phyloP scores from a whole-genome alignment of 1,140 invertebrate genomes.

The Laupala kohalensis region DNA sequence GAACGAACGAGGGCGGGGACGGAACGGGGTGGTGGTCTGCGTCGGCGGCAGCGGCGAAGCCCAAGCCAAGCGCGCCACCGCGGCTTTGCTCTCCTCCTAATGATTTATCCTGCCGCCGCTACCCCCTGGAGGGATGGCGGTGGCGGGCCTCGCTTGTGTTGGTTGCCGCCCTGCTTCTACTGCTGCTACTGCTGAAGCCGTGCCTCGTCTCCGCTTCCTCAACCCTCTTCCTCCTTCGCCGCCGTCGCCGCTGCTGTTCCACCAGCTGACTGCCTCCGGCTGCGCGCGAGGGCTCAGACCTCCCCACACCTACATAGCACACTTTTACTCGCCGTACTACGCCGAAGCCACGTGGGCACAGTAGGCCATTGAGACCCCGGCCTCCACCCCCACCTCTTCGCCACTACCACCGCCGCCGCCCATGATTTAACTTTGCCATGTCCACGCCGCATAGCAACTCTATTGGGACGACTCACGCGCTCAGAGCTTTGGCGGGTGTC shows the following conservation, averaged over 20 bases:
- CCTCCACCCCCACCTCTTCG: neutral
- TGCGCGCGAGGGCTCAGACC: neutral
- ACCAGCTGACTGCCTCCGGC: neutral
- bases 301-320: neutral
- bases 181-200: too few relatives aligned
- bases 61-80: neutral
- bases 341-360: neutral
- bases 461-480: too few relatives aligned
- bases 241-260: too few relatives aligned
- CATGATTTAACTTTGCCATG: neutral
- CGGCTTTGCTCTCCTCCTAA: neutral
- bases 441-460: neutral
- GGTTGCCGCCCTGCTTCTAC: neutral
- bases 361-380: neutral
- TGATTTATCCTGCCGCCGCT: neutral
- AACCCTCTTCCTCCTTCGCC: too few relatives aligned
- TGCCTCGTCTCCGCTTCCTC: too few relatives aligned
- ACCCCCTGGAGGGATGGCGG: neutral
- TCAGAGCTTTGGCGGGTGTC: too few relatives aligned
- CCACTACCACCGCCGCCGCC: too few relatives aligned
- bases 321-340: neutral
- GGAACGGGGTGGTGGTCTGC: neutral
- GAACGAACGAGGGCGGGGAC: too few relatives aligned
- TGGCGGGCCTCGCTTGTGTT: neutral
- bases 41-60: neutral